Conservation (phyloP, 2,888 invertebrate species). For the Micoletzkya japonica region DNA sequence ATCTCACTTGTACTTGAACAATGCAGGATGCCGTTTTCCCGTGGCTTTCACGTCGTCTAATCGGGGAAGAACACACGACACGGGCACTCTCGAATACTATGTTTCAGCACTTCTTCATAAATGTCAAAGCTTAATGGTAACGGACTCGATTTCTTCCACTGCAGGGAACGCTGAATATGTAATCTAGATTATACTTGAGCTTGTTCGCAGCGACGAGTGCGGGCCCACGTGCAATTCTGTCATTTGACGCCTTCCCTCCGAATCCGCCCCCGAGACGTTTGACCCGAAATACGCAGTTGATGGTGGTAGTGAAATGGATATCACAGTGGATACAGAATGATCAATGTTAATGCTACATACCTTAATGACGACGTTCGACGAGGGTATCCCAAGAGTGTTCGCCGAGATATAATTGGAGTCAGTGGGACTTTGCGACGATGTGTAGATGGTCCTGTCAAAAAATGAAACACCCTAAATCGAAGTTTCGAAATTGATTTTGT, state of each 20-base stretch:
- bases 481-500: not conserved
- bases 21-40: constrained; percentile 85
- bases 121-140: not conserved
- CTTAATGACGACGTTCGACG: constrained; percentile 48
- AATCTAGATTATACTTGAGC: constrained; percentile 12
- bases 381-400: constrained; percentile 36
- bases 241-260: constrained; percentile 48
- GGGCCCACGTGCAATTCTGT: constrained; percentile 30
- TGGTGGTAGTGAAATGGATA: not conserved
- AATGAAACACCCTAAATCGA: not conserved
- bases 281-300: constrained; percentile 29
- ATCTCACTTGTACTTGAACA: constrained; percentile 75
- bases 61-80: constrained; percentile 84
- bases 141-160: not conserved
- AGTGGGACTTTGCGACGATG: constrained; percentile 74
- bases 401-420: constrained; percentile 39
- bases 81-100: constrained; percentile 68
- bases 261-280: constrained; percentile 54
- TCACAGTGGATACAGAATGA: not conserved
- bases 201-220: constrained; percentile 27
- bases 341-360: constrained; percentile 30
- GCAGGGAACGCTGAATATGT: not conserved
- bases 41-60: constrained; percentile 88
- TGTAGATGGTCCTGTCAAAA: constrained; percentile 74
- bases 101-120: not conserved